Evolutionary conservation across 2,888 invertebrate species (phyloP), one percentile per base, ranked within the genome.

Genomic region (Antitype chi): DNA sequence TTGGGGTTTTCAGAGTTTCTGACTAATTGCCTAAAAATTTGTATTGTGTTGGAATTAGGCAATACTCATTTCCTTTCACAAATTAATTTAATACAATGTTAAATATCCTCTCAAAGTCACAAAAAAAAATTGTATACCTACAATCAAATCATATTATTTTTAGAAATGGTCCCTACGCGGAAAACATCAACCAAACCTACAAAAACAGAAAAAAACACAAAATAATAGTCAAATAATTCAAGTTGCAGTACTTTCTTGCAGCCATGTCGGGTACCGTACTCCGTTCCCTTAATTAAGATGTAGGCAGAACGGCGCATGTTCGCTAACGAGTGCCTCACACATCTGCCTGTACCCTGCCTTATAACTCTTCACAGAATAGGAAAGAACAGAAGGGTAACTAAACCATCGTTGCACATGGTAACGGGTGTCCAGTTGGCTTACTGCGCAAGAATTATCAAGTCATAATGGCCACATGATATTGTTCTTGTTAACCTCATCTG

Each of bases 241-340:
- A 32, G n/a, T 47, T 11, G 23, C 59, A 70, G 82, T 80, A 92
- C 85, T 91, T 91, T 76, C 84, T 64, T 32, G 49, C 59, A 17
- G 62, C 89, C 66, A 72, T 87, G 74, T 87, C 62, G 52, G 49
- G 84, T 87, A 86, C 87, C 86, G 89, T 86, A 88, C 76, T 80
- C 78, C 72, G 76, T 76, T 74, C 82, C 82, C 91, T 95, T 96
- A 96, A 96, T 96, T 95, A 96, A 96, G 96, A 95, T 96, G 96
- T 96, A 95, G 95, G 92, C 93, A 93, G 94, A 94, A 92, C 94
- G 91, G 94, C 90, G 91, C 93, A 91, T 95, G 95, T 95, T 87
- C 92, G 89, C 95, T 96, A 96, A 96, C 96, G 95, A 96, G 95
- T 86, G 89, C 90, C 93, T 91, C 93, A 93, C 95, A 94, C 94